Conservation (phyloP, 23 tunicate genomes). For the Trididemnum clinides region DNA sequence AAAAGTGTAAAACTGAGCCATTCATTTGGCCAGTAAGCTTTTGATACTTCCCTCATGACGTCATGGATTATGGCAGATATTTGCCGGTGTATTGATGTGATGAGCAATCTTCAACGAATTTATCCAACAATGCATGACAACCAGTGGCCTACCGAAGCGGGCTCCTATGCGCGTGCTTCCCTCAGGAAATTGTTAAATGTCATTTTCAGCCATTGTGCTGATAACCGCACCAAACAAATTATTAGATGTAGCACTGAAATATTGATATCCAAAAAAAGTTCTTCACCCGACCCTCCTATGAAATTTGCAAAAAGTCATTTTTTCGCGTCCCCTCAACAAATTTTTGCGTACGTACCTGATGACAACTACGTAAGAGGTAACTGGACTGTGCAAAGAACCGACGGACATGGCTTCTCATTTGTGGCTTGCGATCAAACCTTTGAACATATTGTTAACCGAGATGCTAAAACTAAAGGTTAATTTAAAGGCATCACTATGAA, state of each 20-base stretch:
- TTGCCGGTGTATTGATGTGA: not conserved
- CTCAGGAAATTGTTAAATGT: no score
- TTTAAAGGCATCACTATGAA: not conserved
- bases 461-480: not conserved
- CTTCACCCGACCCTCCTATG: no score
- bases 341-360: no score
- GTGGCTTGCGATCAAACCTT: not conserved
- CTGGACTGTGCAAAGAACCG: not conserved
- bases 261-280: no score
- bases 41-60: not conserved
- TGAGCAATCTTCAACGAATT: not conserved
- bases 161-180: no score
- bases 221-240: no score
- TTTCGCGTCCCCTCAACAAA: no score
- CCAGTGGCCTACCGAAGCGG: no score
- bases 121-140: not conserved
- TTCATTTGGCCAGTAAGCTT: not conserved
- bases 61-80: not conserved
- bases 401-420: not conserved
- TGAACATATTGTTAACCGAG: not conserved
- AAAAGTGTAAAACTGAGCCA: not conserved
- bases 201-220: no score
- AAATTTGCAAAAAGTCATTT: no score
- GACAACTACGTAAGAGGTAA: not conserved
- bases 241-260: no score